Evolutionary conservation across 2,888 invertebrate genomes (phyloP), one percentile per base, ranked within the genome.

Genomic region (Catocala sponsa): DNA sequence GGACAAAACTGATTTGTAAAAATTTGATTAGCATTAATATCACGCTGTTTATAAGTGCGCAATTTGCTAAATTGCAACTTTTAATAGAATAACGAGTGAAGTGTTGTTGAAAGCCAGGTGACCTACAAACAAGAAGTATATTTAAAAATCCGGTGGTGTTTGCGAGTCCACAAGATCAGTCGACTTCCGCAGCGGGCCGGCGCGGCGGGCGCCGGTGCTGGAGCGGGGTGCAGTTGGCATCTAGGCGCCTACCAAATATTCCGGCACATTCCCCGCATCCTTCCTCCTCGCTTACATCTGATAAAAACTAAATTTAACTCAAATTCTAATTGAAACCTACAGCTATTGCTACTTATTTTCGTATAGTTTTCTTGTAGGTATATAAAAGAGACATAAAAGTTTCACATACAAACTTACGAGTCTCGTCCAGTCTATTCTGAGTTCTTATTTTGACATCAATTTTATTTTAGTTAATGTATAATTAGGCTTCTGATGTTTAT

Each of bases 201-300:
- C 35, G 46, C 52, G 10, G 43, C n/a, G 33, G 33, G 9, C 46
- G 52, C 54, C 51, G 52, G 43, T 6, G 61, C 56, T 57, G 59
- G 57, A 57, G 52, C 51, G 58, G 60, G 68, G 56, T 60, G 66
- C 66, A 47, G 12, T 25, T 53, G 51, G 70, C 73, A 76, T 66
- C 73, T 70, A 65, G 59, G 63, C 74, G 55, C 71, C 72, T 58
- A 69, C 70, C 80, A 76, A 83, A 83, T 81, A 83, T 80, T 77
- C 76, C 75, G 65, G 68, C 65, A 75, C 65, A 73, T 72, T 71
- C 67, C 73, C 72, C 65, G 72, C 74, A 83, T 85, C 83, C 84
- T 82, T 83, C 79, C 83, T 76, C 62, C 62, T 67, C 65, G 61
- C 72, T 69, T 80, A 78, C 74, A 77, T 68, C 81, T 74, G 83